These are phyloP conservation scores for Callospermophilus lateralis DNA, from an alignment of 2,113 vertebrate species.

Conservation along the genomic window DNA sequence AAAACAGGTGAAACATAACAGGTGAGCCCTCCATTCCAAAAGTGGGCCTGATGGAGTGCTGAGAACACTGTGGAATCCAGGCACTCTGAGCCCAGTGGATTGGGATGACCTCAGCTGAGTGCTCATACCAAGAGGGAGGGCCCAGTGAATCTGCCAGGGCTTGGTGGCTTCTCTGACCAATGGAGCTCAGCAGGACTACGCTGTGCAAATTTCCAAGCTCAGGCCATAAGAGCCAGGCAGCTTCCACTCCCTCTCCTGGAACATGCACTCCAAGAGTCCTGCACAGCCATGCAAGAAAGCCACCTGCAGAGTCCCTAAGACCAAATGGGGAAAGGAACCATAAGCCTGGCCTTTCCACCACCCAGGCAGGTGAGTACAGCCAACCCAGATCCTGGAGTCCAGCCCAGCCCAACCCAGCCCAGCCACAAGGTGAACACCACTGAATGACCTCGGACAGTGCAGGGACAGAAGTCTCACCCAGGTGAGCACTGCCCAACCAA, in stretches of 20 bases:
- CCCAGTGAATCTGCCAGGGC: background rate
- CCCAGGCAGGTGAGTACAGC: background rate
- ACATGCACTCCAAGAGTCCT: background rate
- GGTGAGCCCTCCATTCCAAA: background rate
- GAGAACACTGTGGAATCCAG: too few species aligned
- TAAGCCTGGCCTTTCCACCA: background rate
- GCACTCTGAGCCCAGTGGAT: too few species aligned
- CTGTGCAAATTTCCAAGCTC: background rate
- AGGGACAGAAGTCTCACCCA: background rate
- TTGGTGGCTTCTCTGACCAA: background rate
- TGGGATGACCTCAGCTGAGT: too few species aligned
- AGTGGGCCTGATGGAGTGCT: too few species aligned
- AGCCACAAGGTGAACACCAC: background rate
- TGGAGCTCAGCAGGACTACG: rapidly evolving
- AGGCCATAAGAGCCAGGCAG: background rate
- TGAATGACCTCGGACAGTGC: background rate
- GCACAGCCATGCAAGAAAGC: background rate
- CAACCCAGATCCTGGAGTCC: background rate
- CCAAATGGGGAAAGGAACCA: background rate
- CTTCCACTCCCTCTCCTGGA: background rate
- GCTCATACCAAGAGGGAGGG: background rate
- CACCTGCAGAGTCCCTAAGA: background rate
- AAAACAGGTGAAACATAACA: background rate
- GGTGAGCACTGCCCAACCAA: background rate
- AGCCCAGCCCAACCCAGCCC: background rate